These are phyloP conservation scores for Sylvicola fuscatus DNA, from an alignment of 2,888 invertebrate genomes.

Conservation along the genomic window DNA sequence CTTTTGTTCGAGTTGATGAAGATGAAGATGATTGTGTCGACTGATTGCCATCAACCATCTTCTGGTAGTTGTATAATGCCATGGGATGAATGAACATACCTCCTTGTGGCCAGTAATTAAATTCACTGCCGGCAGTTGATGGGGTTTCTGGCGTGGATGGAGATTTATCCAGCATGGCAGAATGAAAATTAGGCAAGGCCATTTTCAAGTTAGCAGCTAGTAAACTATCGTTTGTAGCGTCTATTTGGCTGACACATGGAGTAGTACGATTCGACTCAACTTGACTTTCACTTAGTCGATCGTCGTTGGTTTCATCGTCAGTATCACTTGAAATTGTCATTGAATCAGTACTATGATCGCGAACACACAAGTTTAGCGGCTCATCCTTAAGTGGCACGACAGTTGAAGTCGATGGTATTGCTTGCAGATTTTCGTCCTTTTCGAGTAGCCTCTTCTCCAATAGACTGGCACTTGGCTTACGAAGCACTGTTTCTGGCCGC, in stretches of 20 bases:
- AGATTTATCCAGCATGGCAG: constrained; percentile 18
- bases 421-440: constrained; percentile 12
- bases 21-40: constrained; percentile 16
- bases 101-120: constrained; percentile 41
- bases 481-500: neutral
- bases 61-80: constrained; percentile 55
- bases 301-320: constrained; percentile 9
- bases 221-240: constrained; percentile 11
- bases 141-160: constrained; percentile 15
- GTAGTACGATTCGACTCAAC: constrained; percentile 11
- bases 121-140: constrained; percentile 19
- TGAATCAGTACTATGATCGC: constrained; percentile 32
- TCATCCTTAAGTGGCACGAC: constrained; percentile 25
- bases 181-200: constrained; percentile 27
- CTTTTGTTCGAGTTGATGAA: constrained; percentile 23
- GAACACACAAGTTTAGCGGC: constrained; percentile 64
- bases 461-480: neutral
- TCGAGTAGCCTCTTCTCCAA: constrained; percentile 6
- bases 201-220: constrained; percentile 21
- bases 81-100: constrained; percentile 54
- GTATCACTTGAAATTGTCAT: constrained; percentile 20
- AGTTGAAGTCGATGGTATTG: constrained; percentile 8
- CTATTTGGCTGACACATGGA: constrained; percentile 15
- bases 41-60: constrained; percentile 35
- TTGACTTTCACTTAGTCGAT: constrained; percentile 9